phyloP scores from a whole-genome alignment of 2,113 vertebrate genomes.

The Natator depressus region DNA sequence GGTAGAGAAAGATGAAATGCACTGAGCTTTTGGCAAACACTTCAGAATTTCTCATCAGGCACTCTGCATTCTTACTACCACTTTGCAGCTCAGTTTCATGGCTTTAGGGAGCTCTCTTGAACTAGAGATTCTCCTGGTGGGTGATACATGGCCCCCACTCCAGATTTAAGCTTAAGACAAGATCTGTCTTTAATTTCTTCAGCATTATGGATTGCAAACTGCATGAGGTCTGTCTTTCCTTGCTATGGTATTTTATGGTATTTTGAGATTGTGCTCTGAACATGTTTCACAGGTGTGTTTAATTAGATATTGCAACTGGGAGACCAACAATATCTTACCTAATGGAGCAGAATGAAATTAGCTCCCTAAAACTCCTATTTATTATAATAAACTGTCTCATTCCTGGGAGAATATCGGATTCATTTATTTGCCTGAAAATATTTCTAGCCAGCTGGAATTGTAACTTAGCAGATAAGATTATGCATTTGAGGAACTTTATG shows the following conservation, averaged over 20 bases:
- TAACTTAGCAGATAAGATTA: conserved; percentile 13
- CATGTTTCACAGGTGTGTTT: background rate
- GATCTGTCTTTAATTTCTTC: background rate
- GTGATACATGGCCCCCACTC: background rate
- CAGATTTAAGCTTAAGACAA: background rate
- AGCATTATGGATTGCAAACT: background rate
- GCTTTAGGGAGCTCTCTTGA: background rate
- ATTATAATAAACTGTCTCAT: background rate
- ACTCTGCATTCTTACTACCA: background rate
- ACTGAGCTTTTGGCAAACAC: background rate
- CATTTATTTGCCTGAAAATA: background rate
- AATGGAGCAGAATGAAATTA: background rate
- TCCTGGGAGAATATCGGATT: background rate
- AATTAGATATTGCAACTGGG: background rate
- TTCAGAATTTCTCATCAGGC: background rate
- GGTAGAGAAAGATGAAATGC: background rate
- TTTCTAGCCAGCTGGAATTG: background rate
- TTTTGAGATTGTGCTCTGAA: background rate
- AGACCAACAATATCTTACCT: background rate
- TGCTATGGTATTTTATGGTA: background rate
- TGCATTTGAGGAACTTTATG: background rate
- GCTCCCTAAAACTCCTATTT: background rate
- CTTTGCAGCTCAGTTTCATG: background rate
- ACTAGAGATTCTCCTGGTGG: background rate
- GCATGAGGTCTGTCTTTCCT: background rate